Percentiles rank a stretch among this genome's conserved stretches.
Evolutionary conservation across 2,888 invertebrate genomes (phyloP).

Genomic region (Papilio elwesi): DNA sequence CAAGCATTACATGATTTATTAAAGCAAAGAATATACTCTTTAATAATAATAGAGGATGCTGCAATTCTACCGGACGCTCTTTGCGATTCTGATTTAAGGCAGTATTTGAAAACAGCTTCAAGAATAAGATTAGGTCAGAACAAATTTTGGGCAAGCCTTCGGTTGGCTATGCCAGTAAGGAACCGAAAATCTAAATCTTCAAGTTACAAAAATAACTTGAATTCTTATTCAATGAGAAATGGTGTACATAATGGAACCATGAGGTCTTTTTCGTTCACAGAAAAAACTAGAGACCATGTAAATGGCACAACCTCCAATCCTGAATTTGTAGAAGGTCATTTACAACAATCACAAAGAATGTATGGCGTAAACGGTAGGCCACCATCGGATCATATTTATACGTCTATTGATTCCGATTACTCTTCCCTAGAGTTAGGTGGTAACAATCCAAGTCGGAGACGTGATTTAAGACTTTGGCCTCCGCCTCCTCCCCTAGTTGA

Average conservation of each 20-base stretch:
- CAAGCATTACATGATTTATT: slow-evolving; percentile 94
- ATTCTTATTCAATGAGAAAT: slow-evolving; percentile 91
- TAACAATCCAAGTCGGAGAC: slow-evolving; percentile 72
- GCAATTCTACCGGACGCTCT: slow-evolving; percentile 91
- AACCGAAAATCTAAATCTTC: slow-evolving; percentile 74
- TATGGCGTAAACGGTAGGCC: slow-evolving; percentile 87
- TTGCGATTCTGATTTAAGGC: slow-evolving; percentile 93
- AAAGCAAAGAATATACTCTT: slow-evolving; percentile 91
- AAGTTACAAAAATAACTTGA: slow-evolving; percentile 91
- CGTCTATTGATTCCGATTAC: slow-evolving; percentile 95
- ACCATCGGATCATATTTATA: slow-evolving; percentile 94
- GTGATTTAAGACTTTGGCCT: slow-evolving; percentile 78
- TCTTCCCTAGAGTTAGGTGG: slow-evolving; percentile 90
- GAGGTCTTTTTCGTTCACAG: slow-evolving; percentile 85
- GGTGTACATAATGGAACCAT: slow-evolving; percentile 85
- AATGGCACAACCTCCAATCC: slow-evolving; percentile 87
- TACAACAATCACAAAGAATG: slow-evolving; percentile 71
- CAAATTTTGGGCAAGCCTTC: slow-evolving; percentile 96
- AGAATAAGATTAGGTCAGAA: slow-evolving; percentile 94
- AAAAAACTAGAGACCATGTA: slow-evolving; percentile 72
- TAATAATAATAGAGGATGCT: slow-evolving; percentile 94
- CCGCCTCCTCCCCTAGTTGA: slow-evolving; percentile 76
- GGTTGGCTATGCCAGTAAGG: slow-evolving; percentile 93
- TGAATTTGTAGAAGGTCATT: slow-evolving; percentile 72
- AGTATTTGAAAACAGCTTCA: slow-evolving; percentile 94